These are phyloP conservation scores for Recurvirostra avosetta DNA, from an alignment of 2,113 vertebrate species.

Conservation along the genomic window DNA sequence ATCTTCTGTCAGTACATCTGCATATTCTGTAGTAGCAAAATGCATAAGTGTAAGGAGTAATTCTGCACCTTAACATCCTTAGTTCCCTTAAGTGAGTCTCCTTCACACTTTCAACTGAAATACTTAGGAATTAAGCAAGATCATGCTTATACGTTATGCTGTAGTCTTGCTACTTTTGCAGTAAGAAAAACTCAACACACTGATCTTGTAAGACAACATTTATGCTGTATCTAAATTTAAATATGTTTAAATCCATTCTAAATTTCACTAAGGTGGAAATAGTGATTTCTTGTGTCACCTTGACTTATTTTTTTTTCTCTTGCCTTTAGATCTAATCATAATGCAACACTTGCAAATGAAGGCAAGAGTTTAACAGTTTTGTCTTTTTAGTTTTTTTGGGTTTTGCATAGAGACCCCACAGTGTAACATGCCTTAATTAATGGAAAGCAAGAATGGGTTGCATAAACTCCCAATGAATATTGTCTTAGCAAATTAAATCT, in stretches of 20 bases:
- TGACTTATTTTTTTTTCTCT: not conserved
- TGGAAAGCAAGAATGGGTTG: not conserved
- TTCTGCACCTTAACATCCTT: not conserved
- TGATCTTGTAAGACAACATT: not conserved
- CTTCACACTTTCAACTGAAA: not conserved
- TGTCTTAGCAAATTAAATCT: slow-evolving; percentile 53
- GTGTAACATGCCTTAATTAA: not conserved
- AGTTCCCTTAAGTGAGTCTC: not conserved
- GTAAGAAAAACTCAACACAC: not conserved
- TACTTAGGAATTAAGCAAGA: not conserved
- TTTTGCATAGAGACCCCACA: not conserved
- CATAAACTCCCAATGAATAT: slow-evolving; percentile 9
- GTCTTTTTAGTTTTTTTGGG: not conserved
- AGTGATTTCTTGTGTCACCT: not conserved
- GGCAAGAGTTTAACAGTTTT: not conserved
- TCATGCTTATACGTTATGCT: not conserved
- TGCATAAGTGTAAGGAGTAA: not conserved
- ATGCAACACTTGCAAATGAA: not conserved
- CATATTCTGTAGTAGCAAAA: not conserved
- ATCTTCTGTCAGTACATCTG: not conserved
- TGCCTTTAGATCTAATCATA: not conserved
- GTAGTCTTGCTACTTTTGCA: not conserved
- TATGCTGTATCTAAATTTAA: not conserved
- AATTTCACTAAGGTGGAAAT: not conserved
- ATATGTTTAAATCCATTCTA: not conserved